Evolutionary conservation across 2,113 vertebrate genomes (phyloP).

Genomic region (Syngnathus scovelli): DNA sequence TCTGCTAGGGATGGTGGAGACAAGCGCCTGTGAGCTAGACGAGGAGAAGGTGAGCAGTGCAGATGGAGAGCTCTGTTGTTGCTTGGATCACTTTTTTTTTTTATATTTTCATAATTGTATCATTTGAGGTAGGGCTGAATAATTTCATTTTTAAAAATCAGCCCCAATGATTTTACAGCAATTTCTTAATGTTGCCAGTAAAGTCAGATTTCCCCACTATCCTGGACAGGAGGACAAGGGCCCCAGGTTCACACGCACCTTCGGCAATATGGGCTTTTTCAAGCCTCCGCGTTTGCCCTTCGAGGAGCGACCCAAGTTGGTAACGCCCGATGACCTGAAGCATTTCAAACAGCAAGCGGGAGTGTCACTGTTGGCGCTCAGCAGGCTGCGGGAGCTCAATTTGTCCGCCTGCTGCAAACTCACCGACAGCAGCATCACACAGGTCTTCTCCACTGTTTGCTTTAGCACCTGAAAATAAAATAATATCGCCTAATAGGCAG

Average conservation of each 20-base stretch:
- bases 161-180: background rate
- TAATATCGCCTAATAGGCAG: too few species aligned
- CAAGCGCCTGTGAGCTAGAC: conserved; percentile 25
- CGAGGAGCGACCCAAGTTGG: conserved; percentile 60
- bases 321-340: conserved; percentile 56
- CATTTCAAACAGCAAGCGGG: conserved; percentile 49
- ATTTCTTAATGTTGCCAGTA: too few species aligned
- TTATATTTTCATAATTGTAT: too few species aligned
- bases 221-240: conserved; percentile 58
- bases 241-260: conserved; percentile 70
- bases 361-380: conserved; percentile 67
- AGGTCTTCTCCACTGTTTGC: conserved; percentile 51
- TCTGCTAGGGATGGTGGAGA: conserved; percentile 70
- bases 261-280: conserved; percentile 79
- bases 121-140: too few species aligned
- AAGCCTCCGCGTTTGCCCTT: conserved; percentile 59
- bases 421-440: conserved; percentile 77
- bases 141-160: background rate
- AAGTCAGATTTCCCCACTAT: background rate
- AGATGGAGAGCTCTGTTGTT: background rate
- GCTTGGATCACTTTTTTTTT: background rate
- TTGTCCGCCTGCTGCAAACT: conserved; percentile 77
- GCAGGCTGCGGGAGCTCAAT: conserved; percentile 74
- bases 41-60: conserved; percentile 50
- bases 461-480: too few species aligned